phyloP scores from a whole-genome alignment of 2,888 invertebrate genomes.

The Athalia circularis region DNA sequence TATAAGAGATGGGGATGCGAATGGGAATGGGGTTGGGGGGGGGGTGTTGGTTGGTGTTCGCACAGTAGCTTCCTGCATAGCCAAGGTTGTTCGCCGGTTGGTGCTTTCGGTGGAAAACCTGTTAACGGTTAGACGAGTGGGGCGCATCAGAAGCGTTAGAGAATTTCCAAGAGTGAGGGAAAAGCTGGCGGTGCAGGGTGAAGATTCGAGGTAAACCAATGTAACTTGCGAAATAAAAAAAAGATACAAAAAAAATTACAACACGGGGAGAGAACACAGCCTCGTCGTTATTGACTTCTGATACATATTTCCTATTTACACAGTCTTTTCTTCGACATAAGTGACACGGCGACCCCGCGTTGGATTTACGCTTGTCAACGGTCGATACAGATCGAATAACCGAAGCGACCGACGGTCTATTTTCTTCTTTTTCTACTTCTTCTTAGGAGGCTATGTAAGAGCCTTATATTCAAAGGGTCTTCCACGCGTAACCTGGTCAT shows the following conservation, averaged over 20 bases:
- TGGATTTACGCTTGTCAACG: conserved; percentile 18
- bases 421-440: neutral
- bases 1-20: neutral
- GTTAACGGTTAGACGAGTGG: conserved; percentile 56
- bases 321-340: conserved; percentile 11
- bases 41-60: conserved; percentile 9
- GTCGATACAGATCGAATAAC: conserved; percentile 15
- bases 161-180: conserved; percentile 26
- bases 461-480: too few relatives aligned
- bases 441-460: too few relatives aligned
- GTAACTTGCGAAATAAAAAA: neutral
- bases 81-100: conserved; percentile 36
- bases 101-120: conserved; percentile 52
- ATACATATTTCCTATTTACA: neutral
- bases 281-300: too few relatives aligned
- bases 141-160: neutral
- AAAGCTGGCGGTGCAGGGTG: too few relatives aligned
- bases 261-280: too few relatives aligned
- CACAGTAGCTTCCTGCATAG: neutral
- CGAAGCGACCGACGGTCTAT: neutral
- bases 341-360: neutral
- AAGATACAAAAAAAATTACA: too few relatives aligned
- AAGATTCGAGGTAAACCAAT: too few relatives aligned
- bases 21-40: neutral
- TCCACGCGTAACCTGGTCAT: too few relatives aligned